Evolutionary conservation across 2,113 vertebrate genomes (phyloP), one percentile per base, ranked within the genome.

Genomic region (Xiphophorus hellerii): DNA sequence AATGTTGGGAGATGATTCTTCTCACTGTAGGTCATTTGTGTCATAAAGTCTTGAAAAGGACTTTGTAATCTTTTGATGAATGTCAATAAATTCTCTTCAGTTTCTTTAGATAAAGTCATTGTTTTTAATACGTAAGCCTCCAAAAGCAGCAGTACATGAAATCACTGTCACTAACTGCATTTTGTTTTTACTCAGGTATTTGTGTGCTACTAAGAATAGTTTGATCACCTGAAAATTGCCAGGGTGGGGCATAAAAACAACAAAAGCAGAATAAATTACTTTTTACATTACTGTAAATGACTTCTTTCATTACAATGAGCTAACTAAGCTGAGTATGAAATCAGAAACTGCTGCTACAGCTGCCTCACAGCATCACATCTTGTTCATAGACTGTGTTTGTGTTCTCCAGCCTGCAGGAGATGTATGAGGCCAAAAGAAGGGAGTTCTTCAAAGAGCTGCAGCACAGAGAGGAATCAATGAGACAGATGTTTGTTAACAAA

Each of bases 391-490:
- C 0, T 72, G 30, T n/a, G 69, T 78, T 74, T 60, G 20, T 74
- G 25, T 44, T 76, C 39, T 70, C 61, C 79, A 98, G 97, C 91
- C 95, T 98, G 14, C 97, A 98, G 85, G 96, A 97, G 87, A 98
- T 96, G 0, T 98, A 98, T 0, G 96, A 97, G 91, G 93, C 96
- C 81, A 98, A 98, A 90, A 95, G 97, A 82, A 98, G 96, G 88
- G 97, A 98, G 89, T 98, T 98, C 86, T 90, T 97, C 33, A 89
- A 93, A 0, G 97, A 94, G 72, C 86, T 92, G 58, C 92, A 93
- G 78, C 90, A 66, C 54, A 91, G 90, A 83, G 93, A 93, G 69
- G 93, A 93, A 48, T 84, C 90, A 66, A 93, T 93, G 93, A 91
- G 91, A 73, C 92, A 93, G 75, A 93, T 92, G 91, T 93, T 93